A percentile compares a stretch with the other conserved stretches of the same genome.
phyloP scores from a whole-genome alignment of 2,797 vertebrate genomes.

The Sciurus vulgaris region DNA sequence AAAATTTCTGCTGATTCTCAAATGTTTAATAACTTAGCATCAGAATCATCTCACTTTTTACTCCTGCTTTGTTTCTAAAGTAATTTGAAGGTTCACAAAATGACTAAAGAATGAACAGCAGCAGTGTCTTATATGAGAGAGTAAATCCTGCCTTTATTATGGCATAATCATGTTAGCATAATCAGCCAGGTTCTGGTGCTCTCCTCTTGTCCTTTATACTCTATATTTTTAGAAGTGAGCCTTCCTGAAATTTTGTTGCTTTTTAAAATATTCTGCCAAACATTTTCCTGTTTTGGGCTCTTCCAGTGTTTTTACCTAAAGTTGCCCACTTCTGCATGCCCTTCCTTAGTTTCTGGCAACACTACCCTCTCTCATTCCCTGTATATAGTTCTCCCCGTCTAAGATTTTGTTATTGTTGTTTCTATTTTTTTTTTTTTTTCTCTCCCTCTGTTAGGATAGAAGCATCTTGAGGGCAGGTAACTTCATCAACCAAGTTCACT shows the following conservation, averaged over 20 bases:
- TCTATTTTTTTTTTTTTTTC: too few species aligned
- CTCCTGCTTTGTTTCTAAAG: constrained; percentile 51
- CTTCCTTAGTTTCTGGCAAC: not conserved
- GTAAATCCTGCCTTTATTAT: not conserved
- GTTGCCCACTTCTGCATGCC: too few species aligned
- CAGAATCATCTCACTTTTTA: constrained; percentile 31
- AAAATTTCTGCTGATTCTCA: constrained; percentile 45
- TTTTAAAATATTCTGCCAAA: not conserved
- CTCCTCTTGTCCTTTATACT: not conserved
- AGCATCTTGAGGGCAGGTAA: not conserved
- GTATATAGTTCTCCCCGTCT: not conserved
- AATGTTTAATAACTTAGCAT: constrained; percentile 51
- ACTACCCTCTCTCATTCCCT: not conserved
- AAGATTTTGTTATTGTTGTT: not conserved
- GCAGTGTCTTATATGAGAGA: not conserved
- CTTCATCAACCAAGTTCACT: not conserved
- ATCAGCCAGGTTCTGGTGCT: not conserved
- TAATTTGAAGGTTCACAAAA: constrained; percentile 39
- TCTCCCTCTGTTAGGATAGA: not conserved
- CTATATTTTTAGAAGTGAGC: not conserved
- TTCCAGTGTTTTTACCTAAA: not conserved
- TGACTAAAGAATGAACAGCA: not conserved
- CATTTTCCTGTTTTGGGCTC: not conserved
- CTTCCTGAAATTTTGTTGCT: not conserved
- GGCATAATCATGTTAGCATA: not conserved